These are phyloP conservation scores for Hydrophis major DNA, from an alignment of 2,797 vertebrate species.

Conservation along the genomic window DNA sequence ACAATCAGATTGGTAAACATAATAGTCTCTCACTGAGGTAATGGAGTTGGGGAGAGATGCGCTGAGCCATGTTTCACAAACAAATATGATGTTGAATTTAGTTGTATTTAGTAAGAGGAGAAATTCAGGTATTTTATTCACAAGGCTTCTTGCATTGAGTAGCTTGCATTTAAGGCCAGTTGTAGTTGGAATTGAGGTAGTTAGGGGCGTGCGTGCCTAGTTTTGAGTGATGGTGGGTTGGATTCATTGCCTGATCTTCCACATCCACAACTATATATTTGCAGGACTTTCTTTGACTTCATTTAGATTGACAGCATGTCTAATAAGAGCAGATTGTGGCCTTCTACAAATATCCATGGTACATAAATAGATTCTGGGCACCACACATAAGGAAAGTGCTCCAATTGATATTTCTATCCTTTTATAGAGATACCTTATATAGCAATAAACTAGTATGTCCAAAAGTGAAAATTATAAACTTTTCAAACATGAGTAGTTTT, in stretches of 20 bases:
- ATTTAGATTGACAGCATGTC: background rate
- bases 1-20: no score
- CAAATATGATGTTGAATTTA: no score
- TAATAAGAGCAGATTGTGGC: background rate
- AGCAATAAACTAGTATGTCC: background rate
- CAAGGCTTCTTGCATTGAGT: no score
- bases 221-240: no score
- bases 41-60: no score
- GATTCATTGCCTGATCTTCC: background rate
- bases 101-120: no score
- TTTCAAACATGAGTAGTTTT: background rate
- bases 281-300: background rate
- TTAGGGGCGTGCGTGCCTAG: no score
- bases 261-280: background rate
- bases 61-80: no score
- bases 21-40: no score
- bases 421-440: background rate
- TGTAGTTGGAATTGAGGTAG: no score
- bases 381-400: background rate
- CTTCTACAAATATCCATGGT: background rate
- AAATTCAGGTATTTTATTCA: no score
- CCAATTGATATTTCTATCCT: background rate
- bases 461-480: background rate
- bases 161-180: no score
- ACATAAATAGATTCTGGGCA: background rate